These are phyloP conservation scores for Rhyacichthys aspro DNA, from an alignment of 2,797 vertebrate species.

Conservation along the genomic window DNA sequence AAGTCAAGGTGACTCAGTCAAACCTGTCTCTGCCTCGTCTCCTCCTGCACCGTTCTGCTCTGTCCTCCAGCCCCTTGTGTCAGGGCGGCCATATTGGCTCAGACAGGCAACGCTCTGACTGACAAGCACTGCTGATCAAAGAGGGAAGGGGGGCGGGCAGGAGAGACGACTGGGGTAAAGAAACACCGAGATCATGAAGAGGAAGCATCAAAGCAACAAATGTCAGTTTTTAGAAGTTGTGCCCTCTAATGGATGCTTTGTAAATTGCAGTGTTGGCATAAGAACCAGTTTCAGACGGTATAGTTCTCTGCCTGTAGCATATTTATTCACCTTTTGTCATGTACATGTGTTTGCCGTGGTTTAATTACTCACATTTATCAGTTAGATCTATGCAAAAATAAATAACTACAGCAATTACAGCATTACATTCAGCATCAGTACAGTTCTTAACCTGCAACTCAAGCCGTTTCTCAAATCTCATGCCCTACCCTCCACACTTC, in stretches of 20 bases:
- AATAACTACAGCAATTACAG: no score
- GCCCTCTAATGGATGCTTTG: not conserved
- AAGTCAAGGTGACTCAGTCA: conserved; percentile 65
- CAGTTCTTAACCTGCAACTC: no score
- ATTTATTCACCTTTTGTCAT: no score
- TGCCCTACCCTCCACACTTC: no score
- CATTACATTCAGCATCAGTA: no score
- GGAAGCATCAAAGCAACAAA: conserved; percentile 40
- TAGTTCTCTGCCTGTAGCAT: no score
- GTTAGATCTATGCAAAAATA: no score
- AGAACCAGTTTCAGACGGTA: no score
- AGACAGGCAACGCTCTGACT: conserved; percentile 52
- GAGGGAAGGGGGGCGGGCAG: conserved; percentile 8
- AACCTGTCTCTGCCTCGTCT: conserved; percentile 38
- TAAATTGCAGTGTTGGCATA: no score
- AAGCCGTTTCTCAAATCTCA: no score
- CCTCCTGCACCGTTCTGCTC: conserved; percentile 46
- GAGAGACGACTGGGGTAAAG: conserved; percentile 13
- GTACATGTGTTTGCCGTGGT: no score
- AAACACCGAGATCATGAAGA: conserved; percentile 9
- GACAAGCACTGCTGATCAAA: conserved; percentile 62
- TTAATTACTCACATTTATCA: no score
- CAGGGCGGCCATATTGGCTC: conserved; percentile 57
- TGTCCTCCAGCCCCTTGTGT: conserved; percentile 38
- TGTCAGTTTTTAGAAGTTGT: not conserved